A percentile compares a stretch with the other conserved stretches of the same genome.
These are phyloP conservation scores for Lepidonotus clava DNA, from an alignment of 2,888 invertebrate genomes.

Conservation along the genomic window DNA sequence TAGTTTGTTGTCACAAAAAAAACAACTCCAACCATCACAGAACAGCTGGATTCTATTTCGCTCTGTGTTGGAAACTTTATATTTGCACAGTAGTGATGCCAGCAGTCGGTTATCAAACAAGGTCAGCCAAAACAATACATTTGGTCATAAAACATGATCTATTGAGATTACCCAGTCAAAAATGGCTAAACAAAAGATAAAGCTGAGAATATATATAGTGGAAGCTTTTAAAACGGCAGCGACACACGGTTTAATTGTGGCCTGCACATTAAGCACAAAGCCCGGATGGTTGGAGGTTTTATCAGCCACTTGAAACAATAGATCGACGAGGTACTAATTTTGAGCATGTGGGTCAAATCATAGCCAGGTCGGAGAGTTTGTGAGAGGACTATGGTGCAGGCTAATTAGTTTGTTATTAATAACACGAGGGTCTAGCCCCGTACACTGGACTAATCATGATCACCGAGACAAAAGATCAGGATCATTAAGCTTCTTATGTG, in stretches of 20 bases:
- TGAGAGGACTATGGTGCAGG: neutral
- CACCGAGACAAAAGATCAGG: conserved; percentile 29
- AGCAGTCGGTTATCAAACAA: too few species aligned
- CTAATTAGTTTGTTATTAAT: conserved; percentile 48
- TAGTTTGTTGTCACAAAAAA: too few species aligned
- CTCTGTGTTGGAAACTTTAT: too few species aligned
- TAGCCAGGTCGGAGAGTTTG: neutral
- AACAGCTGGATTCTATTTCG: too few species aligned
- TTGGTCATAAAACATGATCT: too few species aligned
- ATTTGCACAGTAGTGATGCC: too few species aligned
- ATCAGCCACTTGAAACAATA: neutral
- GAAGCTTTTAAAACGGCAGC: neutral
- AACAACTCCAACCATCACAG: too few species aligned
- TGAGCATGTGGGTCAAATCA: conserved; percentile 35
- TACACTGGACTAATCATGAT: conserved; percentile 10
- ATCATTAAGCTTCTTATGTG: conserved; percentile 37
- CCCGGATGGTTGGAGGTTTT: neutral
- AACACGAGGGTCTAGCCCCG: neutral
- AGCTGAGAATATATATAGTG: too few species aligned
- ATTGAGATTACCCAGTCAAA: too few species aligned
- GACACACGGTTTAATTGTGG: neutral
- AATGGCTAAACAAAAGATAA: too few species aligned
- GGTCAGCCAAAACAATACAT: too few species aligned
- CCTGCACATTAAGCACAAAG: neutral
- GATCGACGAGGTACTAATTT: conserved; percentile 17